Conservation (phyloP, 1,140 invertebrate species). For the Hyles euphorbiae region DNA sequence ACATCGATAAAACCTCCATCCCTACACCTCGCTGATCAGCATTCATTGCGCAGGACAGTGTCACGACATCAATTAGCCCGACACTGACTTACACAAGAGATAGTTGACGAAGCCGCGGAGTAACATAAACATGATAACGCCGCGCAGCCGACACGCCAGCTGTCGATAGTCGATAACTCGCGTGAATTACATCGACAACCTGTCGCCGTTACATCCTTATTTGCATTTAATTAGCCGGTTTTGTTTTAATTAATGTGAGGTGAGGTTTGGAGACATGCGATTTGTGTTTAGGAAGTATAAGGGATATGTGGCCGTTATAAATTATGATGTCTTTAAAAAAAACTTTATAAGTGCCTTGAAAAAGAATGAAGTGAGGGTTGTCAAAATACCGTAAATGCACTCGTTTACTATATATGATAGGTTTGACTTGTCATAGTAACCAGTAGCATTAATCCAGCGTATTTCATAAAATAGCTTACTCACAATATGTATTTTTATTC, state of each 20-base stretch:
- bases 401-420: too few species aligned
- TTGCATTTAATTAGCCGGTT: conserved; percentile 29
- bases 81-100: conserved; percentile 35
- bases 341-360: too few species aligned
- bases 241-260: conserved; percentile 4
- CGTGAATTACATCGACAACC: conserved; percentile 38
- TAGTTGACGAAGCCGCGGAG: conserved; percentile 21
- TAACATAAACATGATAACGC: conserved; percentile 36
- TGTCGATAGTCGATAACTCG: conserved; percentile 36
- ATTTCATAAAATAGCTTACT: too few species aligned
- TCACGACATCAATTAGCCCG: conserved; percentile 27
- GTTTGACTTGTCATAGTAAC: too few species aligned
- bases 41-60: conserved; percentile 14
- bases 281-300: too few species aligned
- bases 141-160: conserved; percentile 29
- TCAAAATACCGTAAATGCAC: too few species aligned
- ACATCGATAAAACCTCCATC: conserved; percentile 1
- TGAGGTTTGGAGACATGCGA: background rate
- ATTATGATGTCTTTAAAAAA: too few species aligned
- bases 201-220: conserved; percentile 30
- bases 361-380: too few species aligned
- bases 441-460: too few species aligned
- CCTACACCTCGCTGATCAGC: conserved; percentile 4
- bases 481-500: too few species aligned
- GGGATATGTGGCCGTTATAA: too few species aligned